Evolutionary conservation across 2,888 invertebrate genomes (phyloP), one percentile per base, ranked within the genome.

Genomic region (Torymus aiolomorphi): DNA sequence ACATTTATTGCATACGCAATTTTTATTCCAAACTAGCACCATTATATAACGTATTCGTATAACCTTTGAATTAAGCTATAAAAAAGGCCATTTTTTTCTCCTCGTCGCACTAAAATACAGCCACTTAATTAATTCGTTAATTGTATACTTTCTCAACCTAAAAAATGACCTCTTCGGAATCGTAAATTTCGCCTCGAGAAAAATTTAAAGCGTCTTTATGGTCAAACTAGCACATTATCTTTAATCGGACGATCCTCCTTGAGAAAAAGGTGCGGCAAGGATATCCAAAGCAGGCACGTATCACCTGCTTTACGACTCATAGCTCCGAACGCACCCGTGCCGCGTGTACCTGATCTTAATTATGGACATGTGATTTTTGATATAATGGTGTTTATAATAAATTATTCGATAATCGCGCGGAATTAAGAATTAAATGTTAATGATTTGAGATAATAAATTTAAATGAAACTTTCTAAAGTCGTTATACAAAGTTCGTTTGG

Each of bases 291-390:
- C 31, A 52, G 51, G 18, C 42, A 52, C 57, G 52, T 61, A 72
- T 78, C 78, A 78, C 69, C 73, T 78, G 78, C 69, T 63, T 69
- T 69, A 69, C 57, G 56, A 62, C 59, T 72, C 52, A 18, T 66
- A 72, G 52, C 71, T 56, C 20, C 31, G 24, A 65, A 52, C 69
- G 20, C 0, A 13, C 20, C 16, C 52, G 62, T 24, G 5, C 31
- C n/a, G 31, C 70, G 13, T 57, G 61, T 57, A 71, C n/a, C 56
- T 51, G 63, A 65, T 71, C 49, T 77, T 70, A 63, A 62, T 71
- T 71, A 71, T 57, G 51, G 31, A 70, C 42, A 42, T 42, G 42
- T 42, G 42, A 42, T 42, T 42, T 20, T 42, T 42, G 42, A 42
- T 42, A 42, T 42, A 42, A 42, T 42, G 42, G 42, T 42, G 42